phyloP scores from a whole-genome alignment of 2,113 vertebrate species.

The Genyomyrus donnyi region DNA sequence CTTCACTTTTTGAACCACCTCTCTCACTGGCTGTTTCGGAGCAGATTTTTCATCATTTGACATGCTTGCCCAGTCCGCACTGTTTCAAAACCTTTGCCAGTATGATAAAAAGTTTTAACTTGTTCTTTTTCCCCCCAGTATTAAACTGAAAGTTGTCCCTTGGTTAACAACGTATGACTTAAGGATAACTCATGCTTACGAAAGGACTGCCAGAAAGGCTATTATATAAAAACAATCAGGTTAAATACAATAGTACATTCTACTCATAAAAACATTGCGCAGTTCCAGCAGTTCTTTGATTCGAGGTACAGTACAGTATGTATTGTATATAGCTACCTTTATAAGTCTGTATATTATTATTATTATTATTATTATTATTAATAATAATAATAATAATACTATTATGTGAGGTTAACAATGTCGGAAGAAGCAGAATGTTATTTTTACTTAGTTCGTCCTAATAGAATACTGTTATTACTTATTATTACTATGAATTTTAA shows the following conservation, averaged over 20 bases:
- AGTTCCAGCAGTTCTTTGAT: too few species aligned
- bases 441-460: not conserved
- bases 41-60: not conserved
- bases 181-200: not conserved
- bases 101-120: not conserved
- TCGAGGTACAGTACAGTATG: not conserved
- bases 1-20: not conserved
- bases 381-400: not conserved
- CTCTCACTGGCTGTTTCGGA: not conserved
- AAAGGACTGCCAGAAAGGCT: not conserved
- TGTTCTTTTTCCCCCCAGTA: not conserved
- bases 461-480: not conserved
- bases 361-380: too few species aligned
- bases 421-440: not conserved
- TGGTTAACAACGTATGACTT: not conserved
- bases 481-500: not conserved
- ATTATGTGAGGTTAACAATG: not conserved
- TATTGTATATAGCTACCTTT: not conserved
- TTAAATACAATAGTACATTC: too few species aligned
- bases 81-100: not conserved
- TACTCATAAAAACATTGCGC: too few species aligned
- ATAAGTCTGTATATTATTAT: too few species aligned
- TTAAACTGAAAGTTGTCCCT: not conserved
- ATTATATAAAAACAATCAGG: too few species aligned
- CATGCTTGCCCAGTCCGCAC: not conserved